These are phyloP conservation scores for Taeniopygia guttata DNA, from an alignment of 2,797 vertebrate genomes.

Conservation along the genomic window DNA sequence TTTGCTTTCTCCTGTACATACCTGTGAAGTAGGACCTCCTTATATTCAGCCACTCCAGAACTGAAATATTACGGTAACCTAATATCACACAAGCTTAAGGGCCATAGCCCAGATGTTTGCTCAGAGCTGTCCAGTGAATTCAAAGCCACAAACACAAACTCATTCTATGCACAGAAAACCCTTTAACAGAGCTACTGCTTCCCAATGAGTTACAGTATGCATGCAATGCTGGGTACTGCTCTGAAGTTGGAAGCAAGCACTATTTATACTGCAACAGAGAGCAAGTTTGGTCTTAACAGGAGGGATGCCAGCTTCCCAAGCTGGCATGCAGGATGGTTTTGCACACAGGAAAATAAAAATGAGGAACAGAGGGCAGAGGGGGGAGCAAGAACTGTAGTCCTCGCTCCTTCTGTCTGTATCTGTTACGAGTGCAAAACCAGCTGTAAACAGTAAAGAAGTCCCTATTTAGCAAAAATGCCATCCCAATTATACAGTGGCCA, in stretches of 20 bases:
- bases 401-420: constrained; percentile 42
- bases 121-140: background rate
- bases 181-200: background rate
- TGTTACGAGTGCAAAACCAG: background rate
- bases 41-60: background rate
- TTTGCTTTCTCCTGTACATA: constrained; percentile 23
- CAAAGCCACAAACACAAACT: background rate
- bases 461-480: constrained; percentile 20
- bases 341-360: constrained; percentile 34
- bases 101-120: background rate
- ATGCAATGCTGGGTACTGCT: background rate
- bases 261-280: constrained; percentile 57
- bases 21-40: background rate
- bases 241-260: constrained; percentile 48
- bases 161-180: background rate
- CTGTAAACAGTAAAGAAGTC: constrained; percentile 28
- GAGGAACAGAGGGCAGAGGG: constrained; percentile 44
- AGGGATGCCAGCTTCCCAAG: constrained; percentile 58
- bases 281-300: constrained; percentile 56
- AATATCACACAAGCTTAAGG: background rate
- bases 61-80: background rate
- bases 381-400: constrained; percentile 38
- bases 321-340: constrained; percentile 48
- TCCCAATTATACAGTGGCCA: background rate
- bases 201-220: background rate